A percentile compares a stretch with the other conserved stretches of the same genome.
phyloP scores from a whole-genome alignment of 2,113 vertebrate species.

The Barnardius zonarius region DNA sequence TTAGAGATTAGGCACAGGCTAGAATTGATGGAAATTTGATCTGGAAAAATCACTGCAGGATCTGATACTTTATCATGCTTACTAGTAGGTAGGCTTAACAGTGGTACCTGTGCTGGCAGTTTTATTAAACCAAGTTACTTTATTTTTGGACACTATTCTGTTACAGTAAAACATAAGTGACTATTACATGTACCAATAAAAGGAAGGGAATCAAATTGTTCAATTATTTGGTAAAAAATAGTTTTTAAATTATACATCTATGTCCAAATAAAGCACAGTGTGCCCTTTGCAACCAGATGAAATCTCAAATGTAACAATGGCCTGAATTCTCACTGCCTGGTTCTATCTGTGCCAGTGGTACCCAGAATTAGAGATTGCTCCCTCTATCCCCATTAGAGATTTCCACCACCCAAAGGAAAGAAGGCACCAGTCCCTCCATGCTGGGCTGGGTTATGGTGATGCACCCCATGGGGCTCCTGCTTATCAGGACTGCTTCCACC shows the following conservation, averaged over 20 bases:
- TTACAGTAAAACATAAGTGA: neutral
- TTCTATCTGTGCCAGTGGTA: neutral
- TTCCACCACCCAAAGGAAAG: neutral
- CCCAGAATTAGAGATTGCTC: neutral
- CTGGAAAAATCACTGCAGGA: neutral
- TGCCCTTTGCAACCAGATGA: neutral
- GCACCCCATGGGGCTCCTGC: neutral
- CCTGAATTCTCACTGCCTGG: neutral
- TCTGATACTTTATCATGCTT: neutral
- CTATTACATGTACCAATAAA: neutral
- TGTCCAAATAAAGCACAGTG: neutral
- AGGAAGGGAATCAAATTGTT: neutral
- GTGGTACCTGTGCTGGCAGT: neutral
- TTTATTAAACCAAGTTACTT: neutral
- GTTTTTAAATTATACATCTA: neutral
- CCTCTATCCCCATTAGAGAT: neutral
- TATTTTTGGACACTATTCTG: neutral
- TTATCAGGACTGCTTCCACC: neutral
- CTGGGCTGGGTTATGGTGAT: neutral
- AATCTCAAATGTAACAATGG: neutral
- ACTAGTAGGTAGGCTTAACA: neutral
- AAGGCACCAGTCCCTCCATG: fast-evolving
- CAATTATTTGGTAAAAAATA: neutral
- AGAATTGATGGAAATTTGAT: neutral
- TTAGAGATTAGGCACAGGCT: neutral